Conservation (phyloP, 2,797 vertebrate genomes). For the Lutjanus campechanus region DNA sequence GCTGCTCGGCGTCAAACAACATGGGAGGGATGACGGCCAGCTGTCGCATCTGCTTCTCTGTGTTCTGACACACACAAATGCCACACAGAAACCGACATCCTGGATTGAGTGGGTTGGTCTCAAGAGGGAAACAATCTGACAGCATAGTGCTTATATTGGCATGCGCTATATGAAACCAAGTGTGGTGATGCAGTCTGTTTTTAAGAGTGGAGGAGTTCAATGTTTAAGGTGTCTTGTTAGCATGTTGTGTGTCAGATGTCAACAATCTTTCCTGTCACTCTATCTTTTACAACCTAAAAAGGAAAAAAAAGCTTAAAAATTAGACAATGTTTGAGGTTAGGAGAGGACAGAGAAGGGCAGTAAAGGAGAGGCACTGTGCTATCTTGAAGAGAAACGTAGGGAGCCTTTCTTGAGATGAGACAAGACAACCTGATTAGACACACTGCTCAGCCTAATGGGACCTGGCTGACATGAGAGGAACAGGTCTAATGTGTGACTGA, state of each 20-base stretch:
- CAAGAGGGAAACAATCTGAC: conserved; percentile 36
- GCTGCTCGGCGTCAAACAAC: conserved; percentile 98
- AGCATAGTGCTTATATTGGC: conserved; percentile 12
- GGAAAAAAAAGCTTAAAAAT: not conserved
- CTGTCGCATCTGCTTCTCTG: conserved; percentile 94
- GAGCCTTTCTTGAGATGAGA: conserved; percentile 5
- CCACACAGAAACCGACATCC: conserved; percentile 43
- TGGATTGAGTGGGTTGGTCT: conserved; percentile 47
- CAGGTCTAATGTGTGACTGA: conserved; percentile 13
- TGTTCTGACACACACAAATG: conserved; percentile 70
- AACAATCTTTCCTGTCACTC: conserved; percentile 3
- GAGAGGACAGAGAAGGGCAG: not conserved
- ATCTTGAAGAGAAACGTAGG: not conserved
- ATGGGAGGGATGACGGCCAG: conserved; percentile 98
- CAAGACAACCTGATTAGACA: not conserved
- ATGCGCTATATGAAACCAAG: conserved; percentile 17
- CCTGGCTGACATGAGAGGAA: not conserved
- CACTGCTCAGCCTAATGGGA: conserved; percentile 8
- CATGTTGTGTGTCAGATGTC: not conserved
- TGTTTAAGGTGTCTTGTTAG: conserved; percentile 13
- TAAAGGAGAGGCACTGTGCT: not conserved
- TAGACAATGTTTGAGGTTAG: not conserved
- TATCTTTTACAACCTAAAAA: not conserved
- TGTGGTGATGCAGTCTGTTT: conserved; percentile 14
- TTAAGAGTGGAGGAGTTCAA: conserved; percentile 37